These are phyloP conservation scores for Leptarthrus brevirostris DNA, from an alignment of 2,888 invertebrate genomes.

Conservation along the genomic window DNA sequence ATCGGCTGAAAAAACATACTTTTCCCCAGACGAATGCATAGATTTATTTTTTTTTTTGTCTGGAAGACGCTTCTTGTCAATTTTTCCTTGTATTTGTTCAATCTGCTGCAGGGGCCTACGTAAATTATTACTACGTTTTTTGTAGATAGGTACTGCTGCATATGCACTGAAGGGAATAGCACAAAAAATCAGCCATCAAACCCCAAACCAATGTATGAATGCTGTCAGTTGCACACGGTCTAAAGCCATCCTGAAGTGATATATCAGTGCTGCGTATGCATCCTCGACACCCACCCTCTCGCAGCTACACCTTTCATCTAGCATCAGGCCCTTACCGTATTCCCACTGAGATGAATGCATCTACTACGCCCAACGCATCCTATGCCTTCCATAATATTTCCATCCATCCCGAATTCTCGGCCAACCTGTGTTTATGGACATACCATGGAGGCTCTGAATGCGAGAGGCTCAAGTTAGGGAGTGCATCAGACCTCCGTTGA, in stretches of 20 bases:
- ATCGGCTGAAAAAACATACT: too few species aligned
- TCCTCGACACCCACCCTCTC: background rate
- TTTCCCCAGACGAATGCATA: too few species aligned
- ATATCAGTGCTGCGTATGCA: conserved; percentile 45
- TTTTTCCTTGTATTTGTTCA: conserved; percentile 16
- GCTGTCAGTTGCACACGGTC: conserved; percentile 50
- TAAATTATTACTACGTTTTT: conserved; percentile 34
- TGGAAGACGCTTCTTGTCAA: background rate
- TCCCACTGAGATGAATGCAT: conserved; percentile 27
- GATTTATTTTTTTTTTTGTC: background rate
- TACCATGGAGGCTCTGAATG: background rate
- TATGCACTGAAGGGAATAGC: background rate
- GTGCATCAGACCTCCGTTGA: conserved; percentile 27
- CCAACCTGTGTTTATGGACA: conserved; percentile 36
- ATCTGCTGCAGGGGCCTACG: conserved; percentile 8
- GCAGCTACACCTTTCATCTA: conserved; percentile 25
- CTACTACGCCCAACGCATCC: conserved; percentile 14
- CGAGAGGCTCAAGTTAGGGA: conserved; percentile 6
- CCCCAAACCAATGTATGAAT: conserved; percentile 40
- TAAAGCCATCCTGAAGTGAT: conserved; percentile 43
- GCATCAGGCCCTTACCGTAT: conserved; percentile 1
- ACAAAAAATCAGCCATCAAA: conserved; percentile 27
- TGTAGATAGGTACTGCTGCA: background rate
- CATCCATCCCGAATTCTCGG: conserved; percentile 8
- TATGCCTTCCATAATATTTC: conserved; percentile 22